These are phyloP conservation scores for Glyphotaelius pellucidus DNA, from an alignment of 2,888 invertebrate genomes.

Conservation along the genomic window DNA sequence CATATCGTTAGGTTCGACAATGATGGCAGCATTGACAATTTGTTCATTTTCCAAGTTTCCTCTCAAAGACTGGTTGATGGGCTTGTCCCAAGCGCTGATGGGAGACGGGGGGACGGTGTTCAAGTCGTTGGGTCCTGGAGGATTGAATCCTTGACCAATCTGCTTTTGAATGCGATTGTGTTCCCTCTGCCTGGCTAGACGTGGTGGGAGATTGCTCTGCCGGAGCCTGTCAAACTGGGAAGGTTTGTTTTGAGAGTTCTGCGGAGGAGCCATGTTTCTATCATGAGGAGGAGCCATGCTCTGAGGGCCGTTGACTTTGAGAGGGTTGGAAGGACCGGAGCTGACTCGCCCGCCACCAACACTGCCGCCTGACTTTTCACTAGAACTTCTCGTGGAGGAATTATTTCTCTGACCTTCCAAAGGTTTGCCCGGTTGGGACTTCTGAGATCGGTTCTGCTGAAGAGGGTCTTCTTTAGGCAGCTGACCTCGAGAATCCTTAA, in stretches of 20 bases:
- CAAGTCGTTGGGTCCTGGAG: conserved; percentile 71
- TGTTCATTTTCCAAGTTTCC: conserved; percentile 73
- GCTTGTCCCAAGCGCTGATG: conserved; percentile 92
- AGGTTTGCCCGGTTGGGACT: conserved; percentile 71
- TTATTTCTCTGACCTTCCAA: conserved; percentile 70
- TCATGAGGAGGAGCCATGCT: conserved; percentile 75
- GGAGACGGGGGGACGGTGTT: conserved; percentile 82
- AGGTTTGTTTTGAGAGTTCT: conserved; percentile 68
- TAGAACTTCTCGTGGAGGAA: conserved; percentile 73
- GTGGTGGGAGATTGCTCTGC: conserved; percentile 84
- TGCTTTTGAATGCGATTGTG: conserved; percentile 78
- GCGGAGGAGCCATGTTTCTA: conserved; percentile 75
- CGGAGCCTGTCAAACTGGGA: conserved; percentile 73
- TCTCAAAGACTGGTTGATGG: conserved; percentile 82
- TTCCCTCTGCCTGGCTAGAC: conserved; percentile 86
- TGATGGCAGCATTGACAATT: conserved; percentile 66
- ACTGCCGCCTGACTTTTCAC: conserved; percentile 71
- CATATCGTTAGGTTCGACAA: conserved; percentile 67
- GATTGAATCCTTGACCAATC: conserved; percentile 70
- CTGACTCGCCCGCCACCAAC: conserved; percentile 63
- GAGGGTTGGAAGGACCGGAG: conserved; percentile 64
- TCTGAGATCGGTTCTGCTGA: conserved; percentile 53
- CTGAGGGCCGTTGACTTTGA: conserved; percentile 69
- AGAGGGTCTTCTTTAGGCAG: conserved; percentile 61
- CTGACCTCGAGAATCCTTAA: conserved; percentile 77